phyloP scores from a whole-genome alignment of 2,797 vertebrate species.

The Schizopygopsis malacanthus region DNA sequence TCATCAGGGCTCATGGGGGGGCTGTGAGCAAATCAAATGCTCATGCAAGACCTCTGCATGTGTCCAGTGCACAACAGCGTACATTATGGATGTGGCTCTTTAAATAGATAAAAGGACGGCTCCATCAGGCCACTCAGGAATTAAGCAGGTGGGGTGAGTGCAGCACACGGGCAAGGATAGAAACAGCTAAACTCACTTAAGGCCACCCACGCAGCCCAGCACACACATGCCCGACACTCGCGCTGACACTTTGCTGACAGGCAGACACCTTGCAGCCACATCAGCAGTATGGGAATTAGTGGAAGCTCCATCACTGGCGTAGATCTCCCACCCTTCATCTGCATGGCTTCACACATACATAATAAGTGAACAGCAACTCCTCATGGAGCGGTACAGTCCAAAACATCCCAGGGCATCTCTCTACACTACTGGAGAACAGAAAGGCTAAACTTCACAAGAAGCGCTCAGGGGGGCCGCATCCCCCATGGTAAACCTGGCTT shows the following conservation, averaged over 20 bases:
- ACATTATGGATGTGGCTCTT: constrained; percentile 52
- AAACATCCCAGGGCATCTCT: constrained; percentile 10
- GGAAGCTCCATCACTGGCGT: constrained; percentile 18
- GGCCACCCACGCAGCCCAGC: constrained; percentile 51
- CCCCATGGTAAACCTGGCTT: constrained; percentile 29
- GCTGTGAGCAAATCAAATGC: constrained; percentile 23
- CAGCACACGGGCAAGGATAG: constrained; percentile 33
- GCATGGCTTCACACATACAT: constrained; percentile 46
- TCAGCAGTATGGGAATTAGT: constrained; percentile 50
- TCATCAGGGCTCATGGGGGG: constrained; percentile 11
- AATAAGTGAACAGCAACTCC: constrained; percentile 33
- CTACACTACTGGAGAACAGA: constrained; percentile 16
- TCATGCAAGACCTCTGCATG: constrained; percentile 23
- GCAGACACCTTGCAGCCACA: constrained; percentile 45
- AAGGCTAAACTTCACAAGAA: constrained; percentile 34
- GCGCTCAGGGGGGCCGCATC: neutral
- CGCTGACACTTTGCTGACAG: constrained; percentile 46
- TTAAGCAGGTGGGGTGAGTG: constrained; percentile 20
- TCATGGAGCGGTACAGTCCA: neutral
- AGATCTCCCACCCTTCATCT: constrained; percentile 22
- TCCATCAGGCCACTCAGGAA: constrained; percentile 36
- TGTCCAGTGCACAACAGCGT: constrained; percentile 33
- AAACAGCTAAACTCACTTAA: constrained; percentile 65
- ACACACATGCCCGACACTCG: constrained; percentile 38
- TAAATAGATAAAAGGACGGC: constrained; percentile 45